These are phyloP conservation scores for Idaea straminata DNA, from an alignment of 2,888 invertebrate genomes.

Conservation along the genomic window DNA sequence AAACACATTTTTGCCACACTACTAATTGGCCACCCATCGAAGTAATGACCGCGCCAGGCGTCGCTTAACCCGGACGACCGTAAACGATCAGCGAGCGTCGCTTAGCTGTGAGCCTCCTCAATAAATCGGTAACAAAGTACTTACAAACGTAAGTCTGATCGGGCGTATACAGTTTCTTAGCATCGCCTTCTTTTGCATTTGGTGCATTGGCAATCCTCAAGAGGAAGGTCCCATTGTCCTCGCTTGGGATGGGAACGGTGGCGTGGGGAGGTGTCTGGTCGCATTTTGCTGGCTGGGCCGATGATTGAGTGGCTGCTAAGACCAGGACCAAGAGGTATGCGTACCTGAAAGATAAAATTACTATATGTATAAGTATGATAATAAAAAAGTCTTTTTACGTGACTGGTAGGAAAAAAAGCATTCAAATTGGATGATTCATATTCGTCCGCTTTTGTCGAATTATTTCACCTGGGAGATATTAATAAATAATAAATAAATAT, in stretches of 20 bases:
- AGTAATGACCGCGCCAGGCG: too few species aligned
- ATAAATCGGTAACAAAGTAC: slow-evolving; percentile 23
- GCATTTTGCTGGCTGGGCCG: slow-evolving; percentile 48
- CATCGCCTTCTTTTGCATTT: slow-evolving; percentile 35
- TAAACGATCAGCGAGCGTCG: too few species aligned
- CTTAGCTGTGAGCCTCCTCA: too few species aligned
- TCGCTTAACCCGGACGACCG: too few species aligned
- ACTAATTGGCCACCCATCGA: too few species aligned
- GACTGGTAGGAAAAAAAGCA: too few species aligned
- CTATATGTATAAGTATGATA: background rate
- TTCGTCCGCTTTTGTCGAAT: too few species aligned
- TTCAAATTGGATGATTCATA: too few species aligned
- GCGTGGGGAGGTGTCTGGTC: slow-evolving; percentile 60
- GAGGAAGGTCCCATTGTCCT: slow-evolving; percentile 49
- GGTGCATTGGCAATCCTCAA: slow-evolving; percentile 49
- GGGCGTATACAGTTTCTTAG: slow-evolving; percentile 45
- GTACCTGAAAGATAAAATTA: background rate
- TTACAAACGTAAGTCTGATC: slow-evolving; percentile 70
- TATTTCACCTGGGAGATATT: too few species aligned
- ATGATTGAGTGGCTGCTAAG: slow-evolving; percentile 12
- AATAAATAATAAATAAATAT: too few species aligned
- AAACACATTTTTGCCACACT: too few species aligned
- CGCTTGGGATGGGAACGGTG: slow-evolving; percentile 41
- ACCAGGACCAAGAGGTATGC: slow-evolving; percentile 28
- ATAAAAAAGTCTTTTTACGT: too few species aligned